phyloP scores from a whole-genome alignment of 92 coral and sea anemone genomes.

The Zoanthus gigantus region DNA sequence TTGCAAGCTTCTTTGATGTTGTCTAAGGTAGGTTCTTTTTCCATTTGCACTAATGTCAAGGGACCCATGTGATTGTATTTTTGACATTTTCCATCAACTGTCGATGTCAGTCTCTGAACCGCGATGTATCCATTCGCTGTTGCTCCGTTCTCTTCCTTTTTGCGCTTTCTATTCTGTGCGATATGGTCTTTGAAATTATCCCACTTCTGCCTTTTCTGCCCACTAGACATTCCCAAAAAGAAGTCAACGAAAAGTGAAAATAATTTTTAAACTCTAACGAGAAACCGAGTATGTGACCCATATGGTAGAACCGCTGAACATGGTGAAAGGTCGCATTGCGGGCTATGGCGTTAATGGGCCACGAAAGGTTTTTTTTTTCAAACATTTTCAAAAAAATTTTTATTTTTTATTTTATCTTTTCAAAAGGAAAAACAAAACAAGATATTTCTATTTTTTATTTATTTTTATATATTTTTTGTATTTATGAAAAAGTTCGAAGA shows the following conservation, averaged over 20 bases:
- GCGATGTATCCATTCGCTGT: background rate
- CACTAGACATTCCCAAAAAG: background rate
- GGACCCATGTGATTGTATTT: constrained; percentile 46
- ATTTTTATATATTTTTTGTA: too few species aligned
- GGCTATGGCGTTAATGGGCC: background rate
- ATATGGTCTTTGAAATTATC: constrained; percentile 6
- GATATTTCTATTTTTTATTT: too few species aligned
- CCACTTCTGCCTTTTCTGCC: too few species aligned
- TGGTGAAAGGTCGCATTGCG: too few species aligned
- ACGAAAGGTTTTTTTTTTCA: too few species aligned
- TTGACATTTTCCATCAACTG: too few species aligned
- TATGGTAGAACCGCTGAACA: constrained; percentile 33
- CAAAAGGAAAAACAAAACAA: too few species aligned
- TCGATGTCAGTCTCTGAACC: too few species aligned
- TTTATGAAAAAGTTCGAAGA: too few species aligned
- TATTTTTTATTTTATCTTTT: too few species aligned
- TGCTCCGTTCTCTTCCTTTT: constrained; percentile 33
- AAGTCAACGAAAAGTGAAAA: background rate
- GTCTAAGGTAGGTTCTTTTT: constrained; percentile 41
- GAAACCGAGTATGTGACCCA: background rate
- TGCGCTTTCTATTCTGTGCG: constrained; percentile 44
- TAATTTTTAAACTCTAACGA: background rate
- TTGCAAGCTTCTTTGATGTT: constrained; percentile 49
- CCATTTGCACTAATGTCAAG: constrained; percentile 38
- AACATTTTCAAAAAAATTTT: too few species aligned